Base-by-base conservation (phyloP, 2,888 invertebrate genomes). In the Chironomus riparius region DNA sequence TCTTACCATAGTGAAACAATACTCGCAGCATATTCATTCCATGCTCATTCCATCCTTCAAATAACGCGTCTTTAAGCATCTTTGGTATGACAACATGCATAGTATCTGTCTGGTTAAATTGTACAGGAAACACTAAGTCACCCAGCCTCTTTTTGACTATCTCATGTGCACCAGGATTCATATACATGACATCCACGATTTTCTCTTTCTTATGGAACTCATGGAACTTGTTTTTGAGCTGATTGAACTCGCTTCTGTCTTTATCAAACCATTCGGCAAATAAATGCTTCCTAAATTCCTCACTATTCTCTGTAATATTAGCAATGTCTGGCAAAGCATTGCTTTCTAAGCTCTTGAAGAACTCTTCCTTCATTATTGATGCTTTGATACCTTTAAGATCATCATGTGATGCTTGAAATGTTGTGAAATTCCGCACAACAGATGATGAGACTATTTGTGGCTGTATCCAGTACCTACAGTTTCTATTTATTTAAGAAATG, bases 371-470 rank as follows among this genome's bases (percentile, higher is more conserved):
- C 0, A 82, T 79, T 10, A 82, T 78, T 77, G 81, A 82, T 3
- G 79, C 77, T 71, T 82, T 83, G 50, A 81, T 80, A 70, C 82
- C 81, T 28, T 79, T 80, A 24, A 83, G 79, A 0, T 78, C 76
- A 2, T 78, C 77, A 7, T 80, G 81, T 72, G 80, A 80, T 77
- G 79, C 82, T 2, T 82, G 81, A 77, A 84, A 81, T 79, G 86
- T 85, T 83, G 88, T 88, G 82, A 87, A 86, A 83, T 85, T 86
- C 76, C 85, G 81, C 73, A 87, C 87, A 79, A 87, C 87, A 83
- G 85, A 80, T 77, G 85, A 85, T 82, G 86, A 84, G 80, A 86
- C 81, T 78, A 85, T 82, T 79, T 81, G 81, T 4, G 84, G 84
- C 24, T 81, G 81, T 56, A 81, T 79, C 22, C 82, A 83, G 22